Evolutionary conservation across 2,113 vertebrate species (phyloP), one percentile per base, ranked within the genome.

Genomic region (Taxidea taxus): DNA sequence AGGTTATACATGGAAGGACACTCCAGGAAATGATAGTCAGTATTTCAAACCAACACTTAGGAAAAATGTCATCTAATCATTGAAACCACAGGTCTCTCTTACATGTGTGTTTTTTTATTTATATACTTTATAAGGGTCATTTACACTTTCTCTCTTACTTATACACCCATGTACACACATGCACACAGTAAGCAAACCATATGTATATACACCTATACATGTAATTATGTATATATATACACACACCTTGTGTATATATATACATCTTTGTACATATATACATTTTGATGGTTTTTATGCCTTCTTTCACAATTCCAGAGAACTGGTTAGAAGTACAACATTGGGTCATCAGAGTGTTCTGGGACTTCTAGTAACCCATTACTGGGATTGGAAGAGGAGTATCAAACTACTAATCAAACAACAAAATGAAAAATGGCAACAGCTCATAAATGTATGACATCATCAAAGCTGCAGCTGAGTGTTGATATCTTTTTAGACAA

Each of bases 281-380:
- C 34, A 34, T 66, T 66, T 96, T 97, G 78, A 96, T 96, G 96
- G 62, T 58, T 84, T 83, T 94, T 70, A 51, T 96, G 34, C 81
- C 60, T 47, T 92, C 54, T 77, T n/a, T 96, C 34, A 27, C 13
- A 14, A 58, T 85, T 97, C 90, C 49, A 95, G 77, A 83, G 86
- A 51, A 92, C 42, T 47, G 42, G 70, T 72, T 95, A 96, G 42
- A 39, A 92, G 87, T 1, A 3, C 29, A 97, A 44, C 11, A 34
- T 23, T 81, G 7, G 2, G 1, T 47, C 29, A 29, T 13, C 15
- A 21, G 15, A 42, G 11, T 1, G 15, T 60, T 78, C 39, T 93
- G 70, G 68, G 60, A 85, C 12, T 39, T 85, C 27, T 60, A 4
- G 39, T 42, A 85, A 58, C 23, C 39, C 11, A 13, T 78, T 60